phyloP scores from a whole-genome alignment of 64 coral and sea anemone genomes.

The Montipora capricornis region DNA sequence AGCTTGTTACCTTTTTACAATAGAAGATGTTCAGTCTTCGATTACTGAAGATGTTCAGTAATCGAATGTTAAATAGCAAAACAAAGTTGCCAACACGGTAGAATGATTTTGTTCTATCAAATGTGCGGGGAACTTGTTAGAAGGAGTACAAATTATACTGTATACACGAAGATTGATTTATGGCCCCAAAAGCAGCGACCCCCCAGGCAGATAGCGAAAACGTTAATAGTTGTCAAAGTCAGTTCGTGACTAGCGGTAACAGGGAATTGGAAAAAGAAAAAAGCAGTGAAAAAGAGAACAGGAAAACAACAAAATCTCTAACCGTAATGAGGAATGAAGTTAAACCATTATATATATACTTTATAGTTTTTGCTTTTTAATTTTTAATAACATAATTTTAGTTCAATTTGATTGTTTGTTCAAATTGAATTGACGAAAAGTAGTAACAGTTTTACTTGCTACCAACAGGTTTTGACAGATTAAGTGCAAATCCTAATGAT shows the following conservation, averaged over 20 bases:
- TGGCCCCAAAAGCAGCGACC: neutral
- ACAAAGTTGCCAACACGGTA: neutral
- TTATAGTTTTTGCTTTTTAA: neutral
- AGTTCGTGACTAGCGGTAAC: neutral
- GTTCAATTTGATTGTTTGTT: neutral
- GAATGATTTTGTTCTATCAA: neutral
- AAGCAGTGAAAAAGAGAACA: neutral
- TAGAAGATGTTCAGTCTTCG: neutral
- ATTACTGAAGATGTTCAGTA: neutral
- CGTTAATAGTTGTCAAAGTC: neutral
- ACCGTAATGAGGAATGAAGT: neutral
- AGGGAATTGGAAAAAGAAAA: neutral
- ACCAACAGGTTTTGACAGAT: neutral
- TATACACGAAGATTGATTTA: neutral
- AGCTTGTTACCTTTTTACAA: neutral
- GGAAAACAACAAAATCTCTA: neutral
- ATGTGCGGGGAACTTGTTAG: neutral
- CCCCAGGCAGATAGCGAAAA: too few species aligned
- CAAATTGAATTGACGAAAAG: too few species aligned
- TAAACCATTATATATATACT: too few species aligned
- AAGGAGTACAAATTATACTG: neutral
- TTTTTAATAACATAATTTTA: neutral
- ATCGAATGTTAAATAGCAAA: neutral
- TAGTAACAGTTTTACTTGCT: neutral
- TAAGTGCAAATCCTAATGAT: neutral